Evolutionary conservation across 2,888 invertebrate genomes (phyloP), one percentile per base, ranked within the genome.

Genomic region (Zaprionus lineosus): DNA sequence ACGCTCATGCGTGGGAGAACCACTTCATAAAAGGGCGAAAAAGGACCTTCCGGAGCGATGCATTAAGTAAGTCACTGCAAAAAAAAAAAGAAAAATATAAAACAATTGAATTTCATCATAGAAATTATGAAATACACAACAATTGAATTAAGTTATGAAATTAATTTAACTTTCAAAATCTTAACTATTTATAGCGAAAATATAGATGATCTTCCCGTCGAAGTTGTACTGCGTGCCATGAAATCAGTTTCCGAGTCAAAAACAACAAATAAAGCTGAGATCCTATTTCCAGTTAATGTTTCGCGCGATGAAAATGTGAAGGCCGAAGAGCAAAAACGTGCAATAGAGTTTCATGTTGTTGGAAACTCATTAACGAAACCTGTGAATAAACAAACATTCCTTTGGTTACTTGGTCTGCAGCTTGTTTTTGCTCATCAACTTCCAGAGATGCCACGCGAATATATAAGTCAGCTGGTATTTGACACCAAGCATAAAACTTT

Each of bases 401-500:
- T 98, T 5, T 98, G 98, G 97, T 73, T 90, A 1, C 52, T 90
- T n/a, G 93, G 97, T 14, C 92, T 98, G 5, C 97, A 98, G 89
- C 97, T 97, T 88, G 96, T 99, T 0, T 98, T 99, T 89, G 96
- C 97, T 0, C 96, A 97, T 85, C 99, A 99, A 87, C 91, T 99
- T 58, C 98, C 99, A 0, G 93, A 96, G 87, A 99, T 99, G 98
- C 98, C 98, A 0, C 96, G 97, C 71, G 98, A 98, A 89, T 99
- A 99, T 88, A 98, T 99, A 74, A 97, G 97, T 0, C 94, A 98
- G 76, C 91, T 98, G 40, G 95, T 98, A 0, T 98, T 98, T 89
- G 98, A 99, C 89, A 96, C 96, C 6, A 98, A 98, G 90, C 98
- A 98, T 91, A 96, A 96, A 88, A 98, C 97, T 0, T 89, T 98